These are phyloP conservation scores for Alcedo quadribrachys DNA, from an alignment of 2,797 vertebrate species.

Conservation along the genomic window DNA sequence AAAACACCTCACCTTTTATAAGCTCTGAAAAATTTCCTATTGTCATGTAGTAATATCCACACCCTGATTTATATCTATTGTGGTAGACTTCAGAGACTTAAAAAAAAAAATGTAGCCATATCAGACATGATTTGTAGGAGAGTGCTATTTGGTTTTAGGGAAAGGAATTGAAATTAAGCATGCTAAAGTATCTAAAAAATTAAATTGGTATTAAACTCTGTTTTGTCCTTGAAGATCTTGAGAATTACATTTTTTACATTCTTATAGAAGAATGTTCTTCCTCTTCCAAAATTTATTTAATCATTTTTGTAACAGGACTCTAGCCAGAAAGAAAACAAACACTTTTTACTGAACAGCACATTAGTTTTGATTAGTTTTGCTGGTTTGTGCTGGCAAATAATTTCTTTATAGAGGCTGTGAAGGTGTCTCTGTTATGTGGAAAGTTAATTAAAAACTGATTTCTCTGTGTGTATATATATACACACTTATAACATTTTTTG, in stretches of 20 bases:
- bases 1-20: not conserved
- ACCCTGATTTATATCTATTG: not conserved
- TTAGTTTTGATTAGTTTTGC: slow-evolving; percentile 10
- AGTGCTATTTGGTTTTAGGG: not conserved
- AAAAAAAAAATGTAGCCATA: not conserved
- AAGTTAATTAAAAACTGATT: not conserved
- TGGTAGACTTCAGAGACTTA: not conserved
- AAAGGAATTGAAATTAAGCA: not conserved
- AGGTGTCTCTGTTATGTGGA: not conserved
- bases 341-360: not conserved
- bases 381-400: not conserved
- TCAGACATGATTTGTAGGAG: not conserved
- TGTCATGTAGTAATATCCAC: not conserved
- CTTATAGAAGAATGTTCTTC: slow-evolving; percentile 64
- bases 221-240: slow-evolving; percentile 34
- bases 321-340: slow-evolving; percentile 12
- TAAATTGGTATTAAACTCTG: slow-evolving; percentile 43
- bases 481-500: not conserved
- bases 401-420: not conserved
- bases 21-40: not conserved
- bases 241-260: slow-evolving; percentile 68
- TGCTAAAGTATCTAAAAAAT: not conserved
- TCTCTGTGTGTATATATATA: not conserved
- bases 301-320: slow-evolving; percentile 20
- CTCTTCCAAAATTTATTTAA: slow-evolving; percentile 48